phyloP scores from a whole-genome alignment of 2,113 vertebrate genomes.

The Oreotrochilus melanogaster region DNA sequence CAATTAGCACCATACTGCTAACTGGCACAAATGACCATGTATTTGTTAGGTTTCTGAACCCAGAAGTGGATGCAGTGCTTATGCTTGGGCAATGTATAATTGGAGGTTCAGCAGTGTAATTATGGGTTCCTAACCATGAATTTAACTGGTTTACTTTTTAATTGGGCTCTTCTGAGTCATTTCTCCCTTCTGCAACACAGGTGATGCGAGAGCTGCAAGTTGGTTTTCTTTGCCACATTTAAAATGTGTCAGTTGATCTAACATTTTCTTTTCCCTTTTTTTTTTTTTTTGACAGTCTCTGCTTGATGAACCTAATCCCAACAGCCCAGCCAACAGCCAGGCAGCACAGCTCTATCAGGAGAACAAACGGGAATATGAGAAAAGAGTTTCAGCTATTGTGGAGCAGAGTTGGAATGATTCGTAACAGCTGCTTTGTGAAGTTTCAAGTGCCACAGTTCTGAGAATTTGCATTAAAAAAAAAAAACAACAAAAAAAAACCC shows the following conservation, averaged over 20 bases:
- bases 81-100: background rate
- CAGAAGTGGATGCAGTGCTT: background rate
- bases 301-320: slow-evolving; percentile 97
- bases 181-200: background rate
- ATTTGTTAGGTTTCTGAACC: background rate
- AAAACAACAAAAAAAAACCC: too few relatives aligned
- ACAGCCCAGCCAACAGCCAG: slow-evolving; percentile 98
- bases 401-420: slow-evolving; percentile 99
- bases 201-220: background rate
- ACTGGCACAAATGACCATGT: background rate
- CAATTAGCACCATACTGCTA: background rate
- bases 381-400: slow-evolving; percentile 97
- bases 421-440: slow-evolving; percentile 82
- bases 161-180: background rate
- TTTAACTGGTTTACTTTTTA: background rate
- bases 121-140: background rate
- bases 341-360: slow-evolving; percentile 99
- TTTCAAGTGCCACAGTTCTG: slow-evolving; percentile 88
- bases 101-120: background rate
- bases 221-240: background rate
- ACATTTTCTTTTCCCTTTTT: background rate
- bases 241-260: background rate
- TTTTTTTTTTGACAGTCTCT: slow-evolving; percentile 82
- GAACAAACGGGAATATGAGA: slow-evolving; percentile 98
- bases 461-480: slow-evolving; percentile 71